Percentiles rank a stretch among this genome's conserved stretches.
Evolutionary conservation across 35 echinoderm and acorn worm species (phyloP).

Genomic region (Heliocidaris erythrogramma): DNA sequence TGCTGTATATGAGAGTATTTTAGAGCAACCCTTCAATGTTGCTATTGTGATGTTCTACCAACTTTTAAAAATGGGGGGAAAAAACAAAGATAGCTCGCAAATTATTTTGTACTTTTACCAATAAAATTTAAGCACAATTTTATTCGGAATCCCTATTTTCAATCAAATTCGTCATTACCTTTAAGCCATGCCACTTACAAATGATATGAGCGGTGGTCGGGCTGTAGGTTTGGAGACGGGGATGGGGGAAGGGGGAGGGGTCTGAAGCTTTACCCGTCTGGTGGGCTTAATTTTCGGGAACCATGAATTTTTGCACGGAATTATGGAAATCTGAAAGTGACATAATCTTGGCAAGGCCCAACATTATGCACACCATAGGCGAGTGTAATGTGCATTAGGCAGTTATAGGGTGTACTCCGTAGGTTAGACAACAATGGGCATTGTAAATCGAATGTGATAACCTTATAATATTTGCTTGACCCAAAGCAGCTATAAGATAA

Average conservation of each 20-base stretch:
- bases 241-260: background rate
- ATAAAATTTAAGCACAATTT: too few species aligned
- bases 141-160: too few species aligned
- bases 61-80: too few species aligned
- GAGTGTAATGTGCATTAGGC: background rate
- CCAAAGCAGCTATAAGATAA: background rate
- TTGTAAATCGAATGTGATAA: background rate
- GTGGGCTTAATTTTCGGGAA: background rate
- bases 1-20: too few species aligned
- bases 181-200: background rate
- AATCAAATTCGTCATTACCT: too few species aligned
- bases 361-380: background rate
- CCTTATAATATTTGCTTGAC: background rate
- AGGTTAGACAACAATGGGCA: background rate
- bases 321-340: background rate
- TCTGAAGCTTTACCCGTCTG: background rate
- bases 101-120: too few species aligned
- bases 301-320: slow-evolving; percentile 11
- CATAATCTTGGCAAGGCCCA: background rate
- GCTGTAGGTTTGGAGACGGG: background rate
- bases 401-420: background rate
- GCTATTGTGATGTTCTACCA: too few species aligned
- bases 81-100: too few species aligned
- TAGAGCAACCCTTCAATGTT: too few species aligned
- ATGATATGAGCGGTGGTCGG: background rate